A percentile compares a stretch with the other conserved stretches of the same genome.
phyloP scores from a whole-genome alignment of 2,888 invertebrate genomes.

The Palloptera scutellata region DNA sequence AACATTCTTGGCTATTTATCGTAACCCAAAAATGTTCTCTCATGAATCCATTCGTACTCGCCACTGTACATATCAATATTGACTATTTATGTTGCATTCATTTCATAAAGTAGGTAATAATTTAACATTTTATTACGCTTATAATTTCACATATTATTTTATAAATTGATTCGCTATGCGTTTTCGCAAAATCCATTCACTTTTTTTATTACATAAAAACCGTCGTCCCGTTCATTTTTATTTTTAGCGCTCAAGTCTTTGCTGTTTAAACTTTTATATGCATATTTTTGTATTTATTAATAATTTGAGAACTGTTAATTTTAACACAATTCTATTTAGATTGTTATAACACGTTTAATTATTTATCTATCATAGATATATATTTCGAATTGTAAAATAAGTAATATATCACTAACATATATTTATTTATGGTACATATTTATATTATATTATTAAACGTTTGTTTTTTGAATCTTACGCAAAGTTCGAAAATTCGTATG shows the following conservation, averaged over 20 bases:
- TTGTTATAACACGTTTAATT: background rate
- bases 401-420: background rate
- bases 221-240: conserved; percentile 58
- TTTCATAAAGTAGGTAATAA: too few relatives aligned
- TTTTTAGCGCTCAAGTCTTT: conserved; percentile 56
- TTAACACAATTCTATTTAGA: conserved; percentile 38
- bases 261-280: conserved; percentile 5
- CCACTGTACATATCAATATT: too few relatives aligned
- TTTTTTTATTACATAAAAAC: conserved; percentile 57
- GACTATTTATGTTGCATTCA: too few relatives aligned
- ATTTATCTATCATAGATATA: background rate
- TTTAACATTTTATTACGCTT: too few relatives aligned
- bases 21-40: too few relatives aligned
- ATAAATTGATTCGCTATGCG: too few relatives aligned
- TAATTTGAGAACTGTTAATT: conserved; percentile 19
- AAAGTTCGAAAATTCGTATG: conserved; percentile 55
- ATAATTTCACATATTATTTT: too few relatives aligned
- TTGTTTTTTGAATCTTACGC: conserved; percentile 48
- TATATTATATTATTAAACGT: conserved; percentile 23
- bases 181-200: background rate
- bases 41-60: too few relatives aligned
- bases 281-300: conserved; percentile 12
- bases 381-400: background rate
- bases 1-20: too few relatives aligned
- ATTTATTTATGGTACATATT: background rate